These are phyloP conservation scores for Spicauda simplicius DNA, from an alignment of 2,888 invertebrate species.

Conservation along the genomic window DNA sequence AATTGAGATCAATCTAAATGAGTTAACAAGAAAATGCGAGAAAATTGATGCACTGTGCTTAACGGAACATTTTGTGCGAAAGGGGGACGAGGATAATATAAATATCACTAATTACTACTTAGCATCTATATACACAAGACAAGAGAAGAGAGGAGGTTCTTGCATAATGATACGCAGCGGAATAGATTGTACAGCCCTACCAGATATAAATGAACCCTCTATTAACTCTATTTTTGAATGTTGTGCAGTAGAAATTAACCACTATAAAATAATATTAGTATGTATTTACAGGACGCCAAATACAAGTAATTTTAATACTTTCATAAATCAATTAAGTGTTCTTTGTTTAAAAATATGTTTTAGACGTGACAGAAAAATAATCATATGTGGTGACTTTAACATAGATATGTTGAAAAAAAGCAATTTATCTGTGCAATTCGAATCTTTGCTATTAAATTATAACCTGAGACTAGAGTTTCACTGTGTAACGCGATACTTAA, in stretches of 20 bases:
- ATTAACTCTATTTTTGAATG: too few species aligned
- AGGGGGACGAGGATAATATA: too few species aligned
- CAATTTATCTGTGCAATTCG: slow-evolving; percentile 3
- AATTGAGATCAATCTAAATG: too few species aligned
- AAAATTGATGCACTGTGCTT: too few species aligned
- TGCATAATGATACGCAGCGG: too few species aligned
- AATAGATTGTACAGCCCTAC: too few species aligned
- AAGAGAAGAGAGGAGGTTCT: too few species aligned
- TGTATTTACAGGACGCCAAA: slow-evolving; percentile 10
- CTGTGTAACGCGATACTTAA: slow-evolving; percentile 7
- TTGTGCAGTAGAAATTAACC: not conserved
- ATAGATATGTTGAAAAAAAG: not conserved
- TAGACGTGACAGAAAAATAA: not conserved
- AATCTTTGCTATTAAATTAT: slow-evolving; percentile 17
- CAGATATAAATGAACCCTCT: too few species aligned
- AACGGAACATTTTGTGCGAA: too few species aligned
- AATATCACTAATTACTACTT: too few species aligned
- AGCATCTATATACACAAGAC: too few species aligned
- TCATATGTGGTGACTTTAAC: slow-evolving; percentile 11
- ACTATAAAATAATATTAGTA: not conserved
- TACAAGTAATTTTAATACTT: not conserved
- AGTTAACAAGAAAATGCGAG: too few species aligned
- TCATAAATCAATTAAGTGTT: not conserved
- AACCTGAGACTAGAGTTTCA: slow-evolving; percentile 25
- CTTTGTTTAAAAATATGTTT: slow-evolving; percentile 1